These are phyloP conservation scores for Dryobota labecula DNA, from an alignment of 2,888 invertebrate genomes.

Conservation along the genomic window DNA sequence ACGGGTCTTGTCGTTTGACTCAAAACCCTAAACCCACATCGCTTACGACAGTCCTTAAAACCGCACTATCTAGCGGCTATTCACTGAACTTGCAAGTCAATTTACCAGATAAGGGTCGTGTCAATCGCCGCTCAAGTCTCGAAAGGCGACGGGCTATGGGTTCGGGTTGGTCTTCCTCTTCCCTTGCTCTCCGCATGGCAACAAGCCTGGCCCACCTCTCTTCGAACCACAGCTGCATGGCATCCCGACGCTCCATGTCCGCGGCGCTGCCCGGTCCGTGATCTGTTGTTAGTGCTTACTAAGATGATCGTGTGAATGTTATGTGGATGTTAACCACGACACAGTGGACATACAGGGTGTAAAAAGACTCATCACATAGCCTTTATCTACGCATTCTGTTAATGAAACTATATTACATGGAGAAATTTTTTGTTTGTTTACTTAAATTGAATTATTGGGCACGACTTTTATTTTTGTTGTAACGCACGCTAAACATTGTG, in stretches of 20 bases:
- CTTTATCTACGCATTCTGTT: not conserved
- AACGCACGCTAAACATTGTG: not conserved
- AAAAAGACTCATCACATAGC: not conserved
- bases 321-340: slow-evolving; percentile 39
- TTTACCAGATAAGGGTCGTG: slow-evolving; percentile 81
- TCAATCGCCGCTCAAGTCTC: slow-evolving; percentile 76
- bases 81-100: slow-evolving; percentile 9
- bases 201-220: slow-evolving; percentile 85
- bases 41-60: not conserved
- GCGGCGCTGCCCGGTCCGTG: slow-evolving; percentile 59
- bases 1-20: not conserved
- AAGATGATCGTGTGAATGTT: slow-evolving; percentile 40
- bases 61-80: slow-evolving; percentile 10
- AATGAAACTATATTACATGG: not conserved
- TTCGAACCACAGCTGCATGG: slow-evolving; percentile 88
- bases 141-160: slow-evolving; percentile 74
- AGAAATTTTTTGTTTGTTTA: no score
- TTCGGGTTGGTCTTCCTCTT: slow-evolving; percentile 71
- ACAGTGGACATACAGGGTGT: not conserved
- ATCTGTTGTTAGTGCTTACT: slow-evolving; percentile 62
- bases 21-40: not conserved
- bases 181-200: slow-evolving; percentile 80
- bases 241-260: slow-evolving; percentile 83
- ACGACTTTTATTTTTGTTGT: not conserved
- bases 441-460: not conserved